Evolutionary conservation across 2,888 invertebrate genomes (phyloP), one percentile per base, ranked within the genome.

Genomic region (Strigamia maritima): DNA sequence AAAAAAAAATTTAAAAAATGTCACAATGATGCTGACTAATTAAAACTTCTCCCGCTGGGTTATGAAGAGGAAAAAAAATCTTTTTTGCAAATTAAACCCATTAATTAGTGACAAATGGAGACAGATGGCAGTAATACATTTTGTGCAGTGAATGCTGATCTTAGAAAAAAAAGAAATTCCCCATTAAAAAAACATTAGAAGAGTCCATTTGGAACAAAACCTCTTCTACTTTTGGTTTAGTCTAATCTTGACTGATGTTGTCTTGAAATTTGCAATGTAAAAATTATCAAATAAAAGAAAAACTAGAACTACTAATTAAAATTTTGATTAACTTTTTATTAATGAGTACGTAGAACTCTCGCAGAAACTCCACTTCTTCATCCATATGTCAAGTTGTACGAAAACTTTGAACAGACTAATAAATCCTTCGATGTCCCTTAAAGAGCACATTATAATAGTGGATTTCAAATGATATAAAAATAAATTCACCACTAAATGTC

Each of bases 101-200:
- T 65, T 65, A 65, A 65, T 65, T 65, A 65, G 65, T 65, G 65
- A 65, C 65, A 65, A 65, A 65, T 65, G 28, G 65, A 65, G 65
- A 65, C 65, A 65, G 65, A 65, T 65, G 65, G 65, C 65, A 26
- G 65, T 65, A 65, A 65, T 65, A 65, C 24, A 65, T 65, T 65
- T 65, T 65, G 49, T 19, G 49, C 49, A 49, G 49, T 49, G 49
- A 49, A 22, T 65, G 24, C 26, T 65, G 24, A 24, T 24, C 65
- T 28, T 26, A 6, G 8, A 6, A 65, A 65, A 65, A 60, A 60
- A 49, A 49, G 14, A 7, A 16, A 49, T 28, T 26, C 28, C 4
- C 24, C 65, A 65, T 65, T 65, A 65, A 65, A 65, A 65, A 65
- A 65, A 65, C 65, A 65, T 65, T 65, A 65, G n/a, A 65, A 26